Evolutionary conservation across 2,888 invertebrate genomes (phyloP).

Genomic region (Phorcus lineatus): DNA sequence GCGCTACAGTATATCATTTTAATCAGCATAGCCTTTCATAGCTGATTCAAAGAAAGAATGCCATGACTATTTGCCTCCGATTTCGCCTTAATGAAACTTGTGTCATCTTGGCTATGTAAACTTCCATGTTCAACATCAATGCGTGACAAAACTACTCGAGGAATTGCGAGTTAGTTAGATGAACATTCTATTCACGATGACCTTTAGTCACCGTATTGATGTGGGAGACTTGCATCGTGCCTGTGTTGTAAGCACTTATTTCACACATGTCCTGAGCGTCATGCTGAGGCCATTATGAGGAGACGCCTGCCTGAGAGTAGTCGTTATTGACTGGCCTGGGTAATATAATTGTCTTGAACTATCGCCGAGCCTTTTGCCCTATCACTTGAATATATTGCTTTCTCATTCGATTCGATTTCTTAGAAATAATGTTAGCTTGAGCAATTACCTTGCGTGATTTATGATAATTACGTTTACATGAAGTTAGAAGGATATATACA

Average conservation of each 20-base stretch:
- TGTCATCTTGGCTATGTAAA: no score
- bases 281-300: neutral
- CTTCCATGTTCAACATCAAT: no score
- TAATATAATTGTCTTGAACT: conserved; percentile 1
- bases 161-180: no score
- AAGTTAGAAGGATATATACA: neutral
- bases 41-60: no score
- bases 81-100: no score
- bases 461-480: neutral
- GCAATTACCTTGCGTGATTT: neutral
- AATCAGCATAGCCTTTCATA: no score
- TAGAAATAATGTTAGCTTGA: neutral
- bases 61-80: no score
- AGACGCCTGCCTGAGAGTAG: neutral
- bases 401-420: neutral
- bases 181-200: no score
- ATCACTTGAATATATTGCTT: conserved; percentile 8
- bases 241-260: neutral
- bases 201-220: neutral
- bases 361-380: neutral
- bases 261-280: conserved; percentile 3
- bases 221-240: neutral
- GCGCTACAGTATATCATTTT: no score
- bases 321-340: neutral
- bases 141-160: no score